Evolutionary conservation across 30 jellyfish, hydroid and myxozoan species (phyloP), one percentile per base, ranked within the genome.

Genomic region (Haliclystus octoradiatus): DNA sequence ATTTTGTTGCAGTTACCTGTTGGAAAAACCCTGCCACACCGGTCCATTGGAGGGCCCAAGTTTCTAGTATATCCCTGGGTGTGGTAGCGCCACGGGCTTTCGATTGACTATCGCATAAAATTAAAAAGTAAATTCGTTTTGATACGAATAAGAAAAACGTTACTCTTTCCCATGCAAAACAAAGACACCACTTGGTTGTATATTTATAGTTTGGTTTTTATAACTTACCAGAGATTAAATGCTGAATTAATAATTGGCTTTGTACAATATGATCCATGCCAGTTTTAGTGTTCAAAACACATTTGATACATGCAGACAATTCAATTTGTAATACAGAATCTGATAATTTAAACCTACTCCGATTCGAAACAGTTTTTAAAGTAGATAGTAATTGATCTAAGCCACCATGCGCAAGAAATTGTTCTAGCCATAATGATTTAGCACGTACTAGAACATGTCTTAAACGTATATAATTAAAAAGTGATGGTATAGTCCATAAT

Each of bases 251-350:
- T 27, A 51, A 82, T n/a, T 83, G 92, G 32, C 65, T 60, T 0
- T 80, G 84, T 14, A 70, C 53, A 25, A 88, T 82, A 65, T 63
- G 79, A n/a, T 75, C 92, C 83, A 88, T 88, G 26, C 97, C 97
- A 69, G 70, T 78, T 23, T 65, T 71, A 28, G 86, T 79, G 68
- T 81, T 88, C 50, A 88, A 53, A 23, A 88, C 84, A 12, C 86
- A 79, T 63, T 88, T 88, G 70, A 88, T 80, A 72, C 94, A 71
- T 23, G 86, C 69, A 2, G 64, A 78, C 52, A 88, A 35, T 49
- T 88, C 93, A 2, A 88, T 52, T 64, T 79, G 92, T 75, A 79
- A 30, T 12, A 88, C 94, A 0, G 97, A 90, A 66, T 88, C 94
- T 1, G 86, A 77, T 64, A 88, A 80, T 33, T 57, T 68, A 14